Conservation (phyloP, 2,113 vertebrate genomes). For the Sylvia atricapilla region DNA sequence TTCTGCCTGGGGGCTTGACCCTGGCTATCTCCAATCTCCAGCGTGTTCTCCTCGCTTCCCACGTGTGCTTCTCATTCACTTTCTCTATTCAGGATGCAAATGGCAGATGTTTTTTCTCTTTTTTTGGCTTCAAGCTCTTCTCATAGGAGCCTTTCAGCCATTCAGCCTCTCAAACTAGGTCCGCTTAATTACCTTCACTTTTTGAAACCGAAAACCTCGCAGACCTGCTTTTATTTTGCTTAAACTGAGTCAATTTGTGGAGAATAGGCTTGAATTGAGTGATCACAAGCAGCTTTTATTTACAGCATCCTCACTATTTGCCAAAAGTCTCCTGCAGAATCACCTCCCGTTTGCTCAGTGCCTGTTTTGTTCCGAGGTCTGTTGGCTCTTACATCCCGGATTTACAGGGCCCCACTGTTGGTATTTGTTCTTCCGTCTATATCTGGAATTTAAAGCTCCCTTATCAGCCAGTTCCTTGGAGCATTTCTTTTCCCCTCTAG, state of each 20-base stretch:
- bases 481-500: constrained; percentile 4
- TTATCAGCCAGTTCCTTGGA: not conserved
- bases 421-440: not conserved
- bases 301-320: not conserved
- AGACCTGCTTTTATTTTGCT: constrained; percentile 2
- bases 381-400: not conserved
- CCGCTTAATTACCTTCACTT: not conserved
- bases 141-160: not conserved
- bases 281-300: constrained; percentile 30
- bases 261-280: not conserved
- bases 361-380: not conserved
- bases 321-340: not conserved
- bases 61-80: not conserved
- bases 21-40: not conserved
- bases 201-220: not conserved
- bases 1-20: not conserved
- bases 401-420: not conserved
- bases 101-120: not conserved
- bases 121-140: not conserved
- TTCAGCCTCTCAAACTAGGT: not conserved
- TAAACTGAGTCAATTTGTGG: not conserved
- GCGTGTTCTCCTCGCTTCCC: not conserved
- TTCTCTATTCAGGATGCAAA: not conserved
- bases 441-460: constrained; percentile 6
- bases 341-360: not conserved